These are phyloP conservation scores for Balearica regulorum DNA, from an alignment of 2,797 vertebrate species.

Conservation along the genomic window DNA sequence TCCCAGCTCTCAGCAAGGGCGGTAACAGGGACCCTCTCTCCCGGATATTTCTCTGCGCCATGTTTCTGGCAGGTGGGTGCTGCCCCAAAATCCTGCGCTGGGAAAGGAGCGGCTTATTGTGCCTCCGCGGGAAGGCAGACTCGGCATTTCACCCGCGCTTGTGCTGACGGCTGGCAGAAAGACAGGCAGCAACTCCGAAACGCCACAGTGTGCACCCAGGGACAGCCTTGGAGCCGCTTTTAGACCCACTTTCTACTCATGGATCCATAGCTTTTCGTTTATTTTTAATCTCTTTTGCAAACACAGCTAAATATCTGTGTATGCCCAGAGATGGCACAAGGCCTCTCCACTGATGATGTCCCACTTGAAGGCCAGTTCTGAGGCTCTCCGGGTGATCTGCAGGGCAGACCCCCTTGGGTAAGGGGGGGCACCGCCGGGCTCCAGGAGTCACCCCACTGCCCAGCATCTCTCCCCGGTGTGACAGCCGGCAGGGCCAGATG, in stretches of 20 bases:
- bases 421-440: neutral
- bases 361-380: neutral
- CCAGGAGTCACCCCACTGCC: neutral
- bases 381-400: neutral
- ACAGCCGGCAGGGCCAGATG: neutral
- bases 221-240: neutral
- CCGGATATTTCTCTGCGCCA: accelerated
- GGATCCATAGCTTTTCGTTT: neutral
- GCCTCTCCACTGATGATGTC: neutral
- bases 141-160: accelerated
- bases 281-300: neutral
- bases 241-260: neutral
- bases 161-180: neutral
- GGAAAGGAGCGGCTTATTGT: neutral
- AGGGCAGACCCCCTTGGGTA: neutral
- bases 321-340: accelerated
- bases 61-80: neutral
- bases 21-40: neutral
- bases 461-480: accelerated
- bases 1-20: neutral
- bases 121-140: neutral
- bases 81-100: neutral
- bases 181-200: neutral
- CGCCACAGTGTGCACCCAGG: accelerated
- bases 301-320: neutral